Conservation (phyloP, 1,140 invertebrate genomes). For the Neocloeon triangulifer region DNA sequence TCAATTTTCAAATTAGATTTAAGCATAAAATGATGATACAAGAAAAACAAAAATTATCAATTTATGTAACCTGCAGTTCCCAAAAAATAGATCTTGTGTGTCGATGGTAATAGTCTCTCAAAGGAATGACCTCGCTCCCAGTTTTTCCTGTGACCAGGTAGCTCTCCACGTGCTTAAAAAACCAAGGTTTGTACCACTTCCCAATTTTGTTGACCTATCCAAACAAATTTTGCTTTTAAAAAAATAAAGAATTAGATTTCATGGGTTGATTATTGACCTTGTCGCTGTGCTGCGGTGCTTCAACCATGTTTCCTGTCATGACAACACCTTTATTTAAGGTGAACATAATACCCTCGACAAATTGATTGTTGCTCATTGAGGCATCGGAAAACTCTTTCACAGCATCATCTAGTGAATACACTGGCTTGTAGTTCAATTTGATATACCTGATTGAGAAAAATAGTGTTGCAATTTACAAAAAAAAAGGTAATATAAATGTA, state of each 20-base stretch:
- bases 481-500: too few relatives aligned
- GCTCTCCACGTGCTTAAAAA: slow-evolving; percentile 47
- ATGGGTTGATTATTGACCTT: slow-evolving; percentile 31
- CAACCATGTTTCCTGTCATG: slow-evolving; percentile 46
- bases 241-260: slow-evolving; percentile 6
- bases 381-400: slow-evolving; percentile 24
- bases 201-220: slow-evolving; percentile 52
- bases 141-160: slow-evolving; percentile 20
- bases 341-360: slow-evolving; percentile 53
- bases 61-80: slow-evolving; percentile 40
- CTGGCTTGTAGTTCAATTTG: slow-evolving; percentile 41
- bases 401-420: slow-evolving; percentile 26
- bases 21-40: background rate
- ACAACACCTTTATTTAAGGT: slow-evolving; percentile 38
- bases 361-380: slow-evolving; percentile 34
- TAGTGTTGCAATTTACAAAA: background rate
- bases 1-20: slow-evolving; percentile 3
- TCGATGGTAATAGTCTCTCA: slow-evolving; percentile 61
- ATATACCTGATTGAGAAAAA: slow-evolving; percentile 25
- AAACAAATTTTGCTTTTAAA: slow-evolving; percentile 6
- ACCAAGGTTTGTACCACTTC: slow-evolving; percentile 63
- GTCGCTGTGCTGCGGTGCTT: slow-evolving; percentile 25
- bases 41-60: background rate
- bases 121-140: slow-evolving; percentile 45
- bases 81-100: slow-evolving; percentile 63